Base-by-base conservation (phyloP, 2,888 invertebrate species). In the Rapana venosa region DNA sequence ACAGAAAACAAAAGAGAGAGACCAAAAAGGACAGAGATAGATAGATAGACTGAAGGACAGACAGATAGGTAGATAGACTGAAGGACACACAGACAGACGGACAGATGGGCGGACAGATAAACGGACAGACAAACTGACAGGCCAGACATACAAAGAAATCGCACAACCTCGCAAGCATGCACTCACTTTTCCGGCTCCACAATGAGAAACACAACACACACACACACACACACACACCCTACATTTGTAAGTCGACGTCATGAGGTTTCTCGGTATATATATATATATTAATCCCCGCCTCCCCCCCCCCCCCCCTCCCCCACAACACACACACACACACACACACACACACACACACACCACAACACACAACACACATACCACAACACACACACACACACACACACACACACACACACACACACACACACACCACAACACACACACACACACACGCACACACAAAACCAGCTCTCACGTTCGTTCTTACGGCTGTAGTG, bases 161-260 rank as follows among this genome's bases (percentile, higher is more conserved):
- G 8, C 47, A 47, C 47, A 47, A 47, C 47, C 47, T 47, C 13
- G 66, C 26, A 66, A 66, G 13, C 66, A 66, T 22, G 66, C 26
- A 66, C 66, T 13, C 17, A 17, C 66, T 66, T 66, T n/a, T 66
- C 66, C 66, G 20, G 20, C 66, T n/a, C n/a, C 77, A 30, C 77
- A 26, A n/a, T n/a, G n/a, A 77, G n/a, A 77, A 26, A 77, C 77
- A 77, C 77, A 26, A 77, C 77, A 77, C 77, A 77, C 30, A 77
- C 77, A 30, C 77, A 13, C 30, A 30, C 77, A 6, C 77, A 30
- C 30, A 0, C 13, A 5, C n/a, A 30, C 20, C 13, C 77, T 77
- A 13, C n/a, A 26, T 4, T n/a, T 77, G 1, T 77, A 13, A 26
- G n/a, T 77, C 77, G 26, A 1, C 77, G 0, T 81, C 17, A 17